Evolutionary conservation across 2,888 invertebrate genomes (phyloP).

Genomic region (Pristionchus japonicus): DNA sequence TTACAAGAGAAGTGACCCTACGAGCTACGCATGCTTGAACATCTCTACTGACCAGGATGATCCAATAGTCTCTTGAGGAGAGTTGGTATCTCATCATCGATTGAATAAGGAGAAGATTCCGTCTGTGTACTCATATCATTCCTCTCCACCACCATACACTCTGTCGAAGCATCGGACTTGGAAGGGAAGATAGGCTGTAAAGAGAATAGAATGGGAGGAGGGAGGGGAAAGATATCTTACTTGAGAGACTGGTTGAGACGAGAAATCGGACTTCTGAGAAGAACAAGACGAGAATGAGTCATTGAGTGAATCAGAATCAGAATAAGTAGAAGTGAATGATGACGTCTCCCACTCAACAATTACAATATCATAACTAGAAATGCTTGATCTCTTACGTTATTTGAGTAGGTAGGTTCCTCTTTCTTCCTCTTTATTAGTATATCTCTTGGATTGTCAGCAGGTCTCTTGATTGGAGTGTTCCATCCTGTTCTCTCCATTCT

Average conservation of each 20-base stretch:
- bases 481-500: neutral
- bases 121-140: slow-evolving; percentile 18
- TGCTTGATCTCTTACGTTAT: neutral
- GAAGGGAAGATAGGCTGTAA: neutral
- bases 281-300: neutral
- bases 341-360: neutral
- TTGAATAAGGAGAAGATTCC: neutral
- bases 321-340: neutral
- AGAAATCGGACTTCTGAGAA: neutral
- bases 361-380: neutral
- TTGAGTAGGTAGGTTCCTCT: neutral
- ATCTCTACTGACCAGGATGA: neutral
- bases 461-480: slow-evolving; percentile 21
- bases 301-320: slow-evolving; percentile 18
- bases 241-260: neutral
- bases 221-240: neutral
- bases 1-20: no score
- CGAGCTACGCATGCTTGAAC: neutral
- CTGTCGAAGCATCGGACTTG: neutral
- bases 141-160: neutral
- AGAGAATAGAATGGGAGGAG: neutral
- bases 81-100: neutral
- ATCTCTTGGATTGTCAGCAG: neutral
- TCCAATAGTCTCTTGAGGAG: neutral
- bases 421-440: slow-evolving; percentile 11